phyloP scores from a whole-genome alignment of 2,113 vertebrate species.

The Rhea americana region DNA sequence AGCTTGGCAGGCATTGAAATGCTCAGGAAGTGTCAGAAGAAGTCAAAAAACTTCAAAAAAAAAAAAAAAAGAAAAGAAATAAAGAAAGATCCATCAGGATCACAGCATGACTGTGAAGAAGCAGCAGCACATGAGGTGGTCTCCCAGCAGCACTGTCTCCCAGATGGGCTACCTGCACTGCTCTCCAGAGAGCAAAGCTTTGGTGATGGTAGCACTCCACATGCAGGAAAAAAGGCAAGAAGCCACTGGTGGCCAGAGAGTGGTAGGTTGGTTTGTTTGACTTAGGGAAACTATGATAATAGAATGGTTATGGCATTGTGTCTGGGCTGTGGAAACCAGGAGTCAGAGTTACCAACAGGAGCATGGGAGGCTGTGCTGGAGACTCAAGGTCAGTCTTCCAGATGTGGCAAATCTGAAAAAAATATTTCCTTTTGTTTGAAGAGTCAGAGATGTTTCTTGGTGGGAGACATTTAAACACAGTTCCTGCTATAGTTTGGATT shows the following conservation, averaged over 20 bases:
- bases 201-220: conserved; percentile 24
- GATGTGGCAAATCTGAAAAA: neutral
- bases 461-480: neutral
- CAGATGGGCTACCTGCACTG: conserved; percentile 49
- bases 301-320: neutral
- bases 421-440: neutral
- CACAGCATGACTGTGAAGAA: conserved; percentile 56
- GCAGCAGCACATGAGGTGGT: conserved; percentile 10
- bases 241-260: neutral
- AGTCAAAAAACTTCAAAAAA: neutral
- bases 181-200: conserved; percentile 18
- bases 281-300: neutral
- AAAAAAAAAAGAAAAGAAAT: neutral
- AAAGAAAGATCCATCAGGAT: conserved; percentile 24
- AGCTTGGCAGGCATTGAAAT: conserved; percentile 45
- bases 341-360: neutral
- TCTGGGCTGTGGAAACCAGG: neutral
- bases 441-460: accelerated
- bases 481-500: neutral
- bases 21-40: neutral
- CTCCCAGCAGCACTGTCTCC: conserved; percentile 73
- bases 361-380: neutral
- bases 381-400: neutral
- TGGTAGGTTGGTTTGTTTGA: neutral
- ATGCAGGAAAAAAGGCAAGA: neutral